Percentiles rank a stretch among this genome's conserved stretches.
Conservation (phyloP, 2,797 vertebrate species). For the Heterohyrax brucei region DNA sequence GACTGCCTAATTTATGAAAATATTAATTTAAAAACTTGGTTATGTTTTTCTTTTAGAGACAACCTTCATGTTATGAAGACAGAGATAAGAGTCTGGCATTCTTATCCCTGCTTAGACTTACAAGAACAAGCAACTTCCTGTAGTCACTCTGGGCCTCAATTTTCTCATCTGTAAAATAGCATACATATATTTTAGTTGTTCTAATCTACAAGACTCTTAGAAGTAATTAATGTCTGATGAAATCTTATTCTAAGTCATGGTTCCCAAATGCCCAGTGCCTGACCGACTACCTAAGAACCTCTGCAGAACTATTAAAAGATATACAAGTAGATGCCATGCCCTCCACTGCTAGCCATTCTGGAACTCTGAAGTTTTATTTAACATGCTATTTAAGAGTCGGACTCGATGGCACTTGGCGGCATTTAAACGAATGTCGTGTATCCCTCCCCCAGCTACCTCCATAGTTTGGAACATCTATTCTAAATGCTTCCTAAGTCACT, state of each 20-base stretch:
- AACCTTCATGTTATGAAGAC: constrained; percentile 39
- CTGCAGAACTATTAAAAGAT: constrained; percentile 11
- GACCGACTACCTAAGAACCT: background rate
- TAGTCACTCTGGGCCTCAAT: background rate
- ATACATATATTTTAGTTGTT: background rate
- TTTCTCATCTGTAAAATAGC: constrained; percentile 54
- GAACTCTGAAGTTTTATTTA: constrained; percentile 6
- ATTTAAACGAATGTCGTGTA: background rate
- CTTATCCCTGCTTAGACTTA: background rate
- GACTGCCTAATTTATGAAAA: constrained; percentile 18
- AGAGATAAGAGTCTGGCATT: background rate
- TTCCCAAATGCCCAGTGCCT: constrained; percentile 15
- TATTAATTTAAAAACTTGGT: background rate
- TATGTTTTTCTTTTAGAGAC: constrained; percentile 46
- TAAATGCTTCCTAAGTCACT: background rate
- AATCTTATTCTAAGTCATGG: constrained; percentile 59
- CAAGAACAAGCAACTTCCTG: background rate
- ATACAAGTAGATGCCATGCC: background rate
- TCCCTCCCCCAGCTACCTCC: background rate
- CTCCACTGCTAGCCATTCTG: background rate
- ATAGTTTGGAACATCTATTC: background rate
- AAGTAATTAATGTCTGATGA: constrained; percentile 32
- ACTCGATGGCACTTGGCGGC: too few species aligned
- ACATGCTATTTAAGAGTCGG: background rate
- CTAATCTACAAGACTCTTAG: background rate